phyloP scores from a whole-genome alignment of 2,797 vertebrate genomes.

The Pangasius krempfi region DNA sequence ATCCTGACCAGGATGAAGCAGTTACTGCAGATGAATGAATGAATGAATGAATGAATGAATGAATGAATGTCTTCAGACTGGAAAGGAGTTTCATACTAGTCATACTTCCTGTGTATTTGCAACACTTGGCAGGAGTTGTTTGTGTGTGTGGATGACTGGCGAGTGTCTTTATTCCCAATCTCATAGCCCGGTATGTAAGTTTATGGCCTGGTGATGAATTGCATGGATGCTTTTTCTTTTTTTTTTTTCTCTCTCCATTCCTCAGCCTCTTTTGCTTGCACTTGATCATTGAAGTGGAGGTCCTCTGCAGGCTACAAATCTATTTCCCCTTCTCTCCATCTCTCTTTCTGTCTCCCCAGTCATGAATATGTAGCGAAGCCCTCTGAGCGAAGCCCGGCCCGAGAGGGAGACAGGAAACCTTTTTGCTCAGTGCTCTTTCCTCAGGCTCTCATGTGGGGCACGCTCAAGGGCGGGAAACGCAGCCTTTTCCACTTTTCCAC shows the following conservation, averaged over 20 bases:
- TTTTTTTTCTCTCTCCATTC: constrained; percentile 25
- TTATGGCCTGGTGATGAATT: constrained; percentile 53
- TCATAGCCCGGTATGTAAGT: constrained; percentile 50
- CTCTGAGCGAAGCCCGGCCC: constrained; percentile 42
- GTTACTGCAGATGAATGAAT: neutral
- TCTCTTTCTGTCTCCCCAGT: constrained; percentile 32
- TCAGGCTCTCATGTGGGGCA: constrained; percentile 51
- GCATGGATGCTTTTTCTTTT: constrained; percentile 42
- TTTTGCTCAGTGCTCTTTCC: constrained; percentile 53
- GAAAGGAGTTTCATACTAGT: neutral
- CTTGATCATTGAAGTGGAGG: constrained; percentile 57
- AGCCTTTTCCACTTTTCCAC: constrained; percentile 32
- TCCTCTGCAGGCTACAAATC: constrained; percentile 50
- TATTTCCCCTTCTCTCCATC: constrained; percentile 29
- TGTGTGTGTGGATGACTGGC: constrained; percentile 6
- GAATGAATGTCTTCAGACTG: neutral
- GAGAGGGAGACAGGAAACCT: constrained; percentile 45
- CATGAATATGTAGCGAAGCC: constrained; percentile 57
- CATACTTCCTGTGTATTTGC: neutral
- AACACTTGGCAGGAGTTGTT: neutral
- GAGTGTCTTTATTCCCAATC: constrained; percentile 61
- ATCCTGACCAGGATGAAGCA: neutral
- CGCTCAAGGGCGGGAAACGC: constrained; percentile 42
- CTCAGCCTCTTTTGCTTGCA: constrained; percentile 29
- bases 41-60: neutral